Evolutionary conservation across 2,113 vertebrate species (phyloP), one percentile per base, ranked within the genome.

Genomic region (Plecturocebus donacophilus): DNA sequence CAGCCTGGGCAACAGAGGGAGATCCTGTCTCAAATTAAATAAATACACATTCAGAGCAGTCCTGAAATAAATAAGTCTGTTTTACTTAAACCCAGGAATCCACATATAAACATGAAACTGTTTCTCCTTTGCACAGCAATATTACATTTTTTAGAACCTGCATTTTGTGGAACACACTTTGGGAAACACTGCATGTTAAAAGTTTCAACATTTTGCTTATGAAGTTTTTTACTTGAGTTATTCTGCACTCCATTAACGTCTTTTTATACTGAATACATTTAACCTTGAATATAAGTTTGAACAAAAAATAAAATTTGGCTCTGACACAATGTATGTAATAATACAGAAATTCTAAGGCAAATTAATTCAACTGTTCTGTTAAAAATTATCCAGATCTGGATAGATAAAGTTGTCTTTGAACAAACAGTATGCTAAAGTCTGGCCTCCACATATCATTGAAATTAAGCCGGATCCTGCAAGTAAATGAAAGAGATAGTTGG

Each of bases 331-430:
- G 12, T 88, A 96, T 94, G 75, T 49, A 27, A 92, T 86, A 94
- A 58, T 21, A 40, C 40, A 82, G 56, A 95, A 90, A 93, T 92
- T 83, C 79, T 71, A 71, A 94, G 47, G 76, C 66, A 96, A 97
- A 92, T 91, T 91, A 92, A 95, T 85, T 91, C 71, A 90, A 49
- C 47, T 89, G 3, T 95, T 86, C 21, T 94, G 56, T 99, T 98
- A 99, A 98, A 99, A 99, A 98, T 99, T 99, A 96, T 99, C 99
- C 49, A 99, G 99, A 94, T 99, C 99, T 0, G 99, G 99, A 97
- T 99, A 99, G 73, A 99, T 99, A 97, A 99, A 99, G 98, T 99
- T 99, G 97, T 98, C 99, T 98, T 99, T 99, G 98, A 99, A 99
- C 93, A 99, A 99, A 98, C 92, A 99, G 92, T 99, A 99, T 94